Evolutionary conservation across 2,797 vertebrate genomes (phyloP).

Genomic region (Cygnus olor): DNA sequence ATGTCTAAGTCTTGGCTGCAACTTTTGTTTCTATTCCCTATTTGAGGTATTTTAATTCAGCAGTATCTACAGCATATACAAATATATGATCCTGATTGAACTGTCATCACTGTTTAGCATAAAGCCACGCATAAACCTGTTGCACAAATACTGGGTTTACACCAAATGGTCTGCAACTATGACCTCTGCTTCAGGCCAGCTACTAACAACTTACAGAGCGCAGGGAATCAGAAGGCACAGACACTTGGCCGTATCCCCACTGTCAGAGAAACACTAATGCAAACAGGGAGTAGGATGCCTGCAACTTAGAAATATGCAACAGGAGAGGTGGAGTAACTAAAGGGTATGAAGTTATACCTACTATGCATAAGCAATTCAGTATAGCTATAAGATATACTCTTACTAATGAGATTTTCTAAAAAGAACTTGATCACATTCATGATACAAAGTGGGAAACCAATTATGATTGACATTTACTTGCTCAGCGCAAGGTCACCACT

Average conservation of each 20-base stretch:
- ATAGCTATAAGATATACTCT: background rate
- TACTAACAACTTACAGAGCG: background rate
- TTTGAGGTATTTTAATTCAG: background rate
- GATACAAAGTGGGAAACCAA: constrained; percentile 14
- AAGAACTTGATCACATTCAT: background rate
- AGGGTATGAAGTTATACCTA: background rate
- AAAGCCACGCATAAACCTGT: background rate
- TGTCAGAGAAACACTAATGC: background rate
- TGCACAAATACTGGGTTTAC: background rate
- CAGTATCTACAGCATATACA: background rate
- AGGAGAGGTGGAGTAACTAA: background rate
- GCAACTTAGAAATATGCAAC: background rate
- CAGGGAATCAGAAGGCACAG: background rate
- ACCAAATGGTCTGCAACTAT: background rate
- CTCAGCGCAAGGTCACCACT: background rate
- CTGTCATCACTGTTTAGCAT: background rate
- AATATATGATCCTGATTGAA: background rate
- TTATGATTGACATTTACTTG: constrained; percentile 46
- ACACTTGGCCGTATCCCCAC: background rate
- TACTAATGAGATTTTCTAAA: constrained; percentile 7
- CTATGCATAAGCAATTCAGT: background rate
- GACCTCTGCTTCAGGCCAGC: background rate
- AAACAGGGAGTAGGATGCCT: background rate
- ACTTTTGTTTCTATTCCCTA: background rate
- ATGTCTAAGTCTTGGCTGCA: background rate